Conservation (phyloP, 2,113 vertebrate genomes). For the Macroglossus sobrinus region DNA sequence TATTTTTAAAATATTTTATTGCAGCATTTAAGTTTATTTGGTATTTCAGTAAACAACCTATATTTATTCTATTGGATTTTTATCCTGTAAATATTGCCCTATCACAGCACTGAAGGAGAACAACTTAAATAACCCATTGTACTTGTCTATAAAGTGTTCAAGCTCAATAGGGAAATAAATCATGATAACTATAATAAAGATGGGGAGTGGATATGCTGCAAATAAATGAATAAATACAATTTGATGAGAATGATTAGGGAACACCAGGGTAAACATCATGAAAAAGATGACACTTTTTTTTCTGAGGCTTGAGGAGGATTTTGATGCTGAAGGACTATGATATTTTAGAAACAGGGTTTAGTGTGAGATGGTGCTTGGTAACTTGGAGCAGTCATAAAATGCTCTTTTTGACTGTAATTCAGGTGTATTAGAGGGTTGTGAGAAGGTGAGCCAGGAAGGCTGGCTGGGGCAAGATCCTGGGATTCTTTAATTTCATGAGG, state of each 20-base stretch:
- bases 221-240: background rate
- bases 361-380: background rate
- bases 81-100: background rate
- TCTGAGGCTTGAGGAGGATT: background rate
- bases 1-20: conserved; percentile 13
- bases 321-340: background rate
- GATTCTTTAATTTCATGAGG: background rate
- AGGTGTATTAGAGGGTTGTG: background rate
- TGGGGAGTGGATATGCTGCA: background rate
- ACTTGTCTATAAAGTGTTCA: background rate
- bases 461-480: background rate
- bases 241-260: background rate
- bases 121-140: background rate
- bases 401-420: background rate
- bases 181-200: background rate
- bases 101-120: background rate
- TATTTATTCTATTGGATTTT: background rate
- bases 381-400: background rate
- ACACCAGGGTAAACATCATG: background rate
- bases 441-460: background rate
- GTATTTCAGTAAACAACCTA: background rate
- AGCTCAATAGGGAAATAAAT: background rate
- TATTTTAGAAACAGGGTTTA: background rate
- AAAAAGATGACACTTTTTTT: background rate
- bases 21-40: background rate